These are phyloP conservation scores for Gambelia wislizenii DNA, from an alignment of 2,797 vertebrate species.

Conservation along the genomic window DNA sequence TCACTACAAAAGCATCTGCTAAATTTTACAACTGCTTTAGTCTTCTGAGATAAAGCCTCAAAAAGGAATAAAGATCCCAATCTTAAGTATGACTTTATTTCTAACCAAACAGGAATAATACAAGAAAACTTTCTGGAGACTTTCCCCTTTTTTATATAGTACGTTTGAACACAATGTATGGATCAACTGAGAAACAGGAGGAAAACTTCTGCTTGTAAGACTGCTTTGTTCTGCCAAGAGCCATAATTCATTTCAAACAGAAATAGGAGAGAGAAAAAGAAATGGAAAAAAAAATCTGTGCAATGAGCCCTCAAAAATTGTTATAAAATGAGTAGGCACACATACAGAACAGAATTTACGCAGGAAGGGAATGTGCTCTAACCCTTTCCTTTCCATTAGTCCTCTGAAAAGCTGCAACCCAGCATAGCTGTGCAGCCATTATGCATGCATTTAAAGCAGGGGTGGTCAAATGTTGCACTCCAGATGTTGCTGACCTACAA, in stretches of 20 bases:
- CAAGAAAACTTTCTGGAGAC: conserved; percentile 48
- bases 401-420: background rate
- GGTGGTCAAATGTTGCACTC: no score
- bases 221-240: conserved; percentile 28
- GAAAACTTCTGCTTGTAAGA: conserved; percentile 8
- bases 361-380: background rate
- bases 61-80: conserved; percentile 7
- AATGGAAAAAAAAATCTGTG: conserved; percentile 47
- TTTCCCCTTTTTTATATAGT: conserved; percentile 33
- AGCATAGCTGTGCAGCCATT: background rate
- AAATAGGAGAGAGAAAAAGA: conserved; percentile 13
- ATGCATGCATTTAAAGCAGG: background rate
- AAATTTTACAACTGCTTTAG: conserved; percentile 28
- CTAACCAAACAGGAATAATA: conserved; percentile 33
- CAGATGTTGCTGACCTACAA: no score
- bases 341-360: background rate
- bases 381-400: background rate
- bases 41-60: background rate
- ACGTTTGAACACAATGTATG: background rate
- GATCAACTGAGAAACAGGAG: conserved; percentile 27
- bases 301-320: conserved; percentile 20
- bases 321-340: background rate
- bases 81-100: conserved; percentile 17
- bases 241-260: conserved; percentile 33
- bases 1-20: conserved; percentile 21